Evolutionary conservation across 2,888 invertebrate genomes (phyloP), one percentile per base, ranked within the genome.

Genomic region (Automeris io): DNA sequence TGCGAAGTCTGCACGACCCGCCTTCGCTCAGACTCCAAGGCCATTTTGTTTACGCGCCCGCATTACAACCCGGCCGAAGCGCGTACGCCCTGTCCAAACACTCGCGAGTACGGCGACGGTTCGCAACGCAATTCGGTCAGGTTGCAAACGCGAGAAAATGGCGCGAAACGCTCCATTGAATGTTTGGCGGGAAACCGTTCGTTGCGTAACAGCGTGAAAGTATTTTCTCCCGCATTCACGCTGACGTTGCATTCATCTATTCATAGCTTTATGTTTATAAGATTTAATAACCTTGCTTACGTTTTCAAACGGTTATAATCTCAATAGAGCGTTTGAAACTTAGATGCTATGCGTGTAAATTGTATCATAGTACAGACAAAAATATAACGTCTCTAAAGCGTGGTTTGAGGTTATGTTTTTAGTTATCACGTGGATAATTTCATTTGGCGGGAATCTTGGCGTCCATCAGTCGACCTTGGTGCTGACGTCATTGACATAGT

Each of bases 401-500:
- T 33, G 8, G 32, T 38, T 49, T 45, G 33, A 49, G 54, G 54
- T 60, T 58, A 52, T 46, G 38, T 50, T 51, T 35, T 55, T 41
- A 41, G 42, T 39, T 31, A 46, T 54, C 71, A 70, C 69, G 71
- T 74, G 70, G 57, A 59, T 42, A 43, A 47, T 54, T 46, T 44
- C 45, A 64, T 66, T 85, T 78, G 85, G 83, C 83, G 85, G 85
- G 82, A 85, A 79, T 46, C 46, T 61, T 54, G 57, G 61, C 63
- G 57, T 65, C 56, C 54, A 74, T 75, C 72, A 57, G 80, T 69
- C 75, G 83, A 65, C 85, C 85, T 85, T 86, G 83, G 64, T 45
- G 47, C 56, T 78, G 73, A 82, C 83, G 82, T 81, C 82, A 83
- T 61, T 80, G 79, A 77, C 81, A 79, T 82, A 80, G 75, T 83